Percentiles rank a stretch among this genome's conserved stretches.
phyloP scores from a whole-genome alignment of 92 coral and sea anemone genomes.

The Plumapathes pennacea region DNA sequence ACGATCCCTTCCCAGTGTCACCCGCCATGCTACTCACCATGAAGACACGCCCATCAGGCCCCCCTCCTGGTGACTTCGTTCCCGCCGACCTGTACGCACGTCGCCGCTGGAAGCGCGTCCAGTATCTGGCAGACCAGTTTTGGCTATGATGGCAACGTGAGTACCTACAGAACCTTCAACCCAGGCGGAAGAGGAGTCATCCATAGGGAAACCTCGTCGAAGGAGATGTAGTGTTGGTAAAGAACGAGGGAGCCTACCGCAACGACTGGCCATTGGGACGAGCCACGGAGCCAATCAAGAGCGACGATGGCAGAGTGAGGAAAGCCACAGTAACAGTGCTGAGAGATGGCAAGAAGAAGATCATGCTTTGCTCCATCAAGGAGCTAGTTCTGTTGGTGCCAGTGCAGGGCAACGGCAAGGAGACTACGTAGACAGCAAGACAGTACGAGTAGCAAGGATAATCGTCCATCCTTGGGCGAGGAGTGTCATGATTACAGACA shows the following conservation, averaged over 20 bases:
- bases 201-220: constrained; percentile 1
- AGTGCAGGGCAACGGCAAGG: too few relatives aligned
- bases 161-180: constrained; percentile 21
- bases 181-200: background rate
- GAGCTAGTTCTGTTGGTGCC: too few relatives aligned
- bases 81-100: background rate
- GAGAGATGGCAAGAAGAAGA: too few relatives aligned
- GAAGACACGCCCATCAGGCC: background rate
- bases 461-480: too few relatives aligned
- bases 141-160: constrained; percentile 26
- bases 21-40: background rate
- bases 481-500: too few relatives aligned
- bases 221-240: constrained; percentile 7
- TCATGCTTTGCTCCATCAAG: too few relatives aligned
- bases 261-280: constrained; percentile 9
- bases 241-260: background rate
- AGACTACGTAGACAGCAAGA: too few relatives aligned
- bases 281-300: background rate
- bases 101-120: constrained; percentile 14
- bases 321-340: constrained; percentile 6
- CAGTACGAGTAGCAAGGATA: too few relatives aligned
- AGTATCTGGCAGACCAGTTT: constrained; percentile 21
- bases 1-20: too few relatives aligned
- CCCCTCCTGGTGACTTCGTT: constrained; percentile 1
- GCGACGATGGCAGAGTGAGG: constrained; percentile 6